Conservation (phyloP, 2,797 vertebrate species). For the Epinephelus malabaricus region DNA sequence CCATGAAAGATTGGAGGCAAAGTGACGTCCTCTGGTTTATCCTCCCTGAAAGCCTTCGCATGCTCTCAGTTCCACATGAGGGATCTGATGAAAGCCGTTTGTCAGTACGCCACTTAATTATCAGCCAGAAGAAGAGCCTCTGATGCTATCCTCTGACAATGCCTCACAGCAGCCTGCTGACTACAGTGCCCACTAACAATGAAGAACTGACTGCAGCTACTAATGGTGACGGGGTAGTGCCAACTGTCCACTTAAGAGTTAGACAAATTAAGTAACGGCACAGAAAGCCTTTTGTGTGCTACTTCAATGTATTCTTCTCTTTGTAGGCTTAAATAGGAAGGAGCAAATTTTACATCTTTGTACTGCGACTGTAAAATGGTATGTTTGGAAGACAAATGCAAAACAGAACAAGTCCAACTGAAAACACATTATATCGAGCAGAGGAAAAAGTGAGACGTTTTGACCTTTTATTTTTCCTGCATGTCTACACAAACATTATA, state of each 20-base stretch:
- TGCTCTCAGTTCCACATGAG: conserved; percentile 89
- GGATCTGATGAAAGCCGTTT: conserved; percentile 88
- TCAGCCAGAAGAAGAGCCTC: conserved; percentile 83
- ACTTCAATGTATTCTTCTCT: conserved; percentile 38
- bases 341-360: conserved; percentile 25
- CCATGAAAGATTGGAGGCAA: conserved; percentile 85
- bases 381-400: conserved; percentile 46
- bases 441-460: conserved; percentile 44
- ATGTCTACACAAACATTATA: conserved; percentile 63
- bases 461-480: conserved; percentile 73
- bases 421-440: conserved; percentile 48
- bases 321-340: conserved; percentile 25
- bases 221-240: conserved; percentile 75
- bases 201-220: conserved; percentile 74
- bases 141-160: conserved; percentile 83
- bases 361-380: conserved; percentile 27
- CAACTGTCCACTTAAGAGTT: conserved; percentile 77
- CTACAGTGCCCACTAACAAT: conserved; percentile 79
- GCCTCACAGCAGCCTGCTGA: conserved; percentile 81
- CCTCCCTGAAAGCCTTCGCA: conserved; percentile 86
- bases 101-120: conserved; percentile 89
- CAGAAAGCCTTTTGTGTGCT: conserved; percentile 46
- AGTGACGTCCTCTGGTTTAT: conserved; percentile 84
- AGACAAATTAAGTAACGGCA: conserved; percentile 69
- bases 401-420: conserved; percentile 39